phyloP scores from a whole-genome alignment of 2,797 vertebrate species.

The Acestrorhynchus altus region DNA sequence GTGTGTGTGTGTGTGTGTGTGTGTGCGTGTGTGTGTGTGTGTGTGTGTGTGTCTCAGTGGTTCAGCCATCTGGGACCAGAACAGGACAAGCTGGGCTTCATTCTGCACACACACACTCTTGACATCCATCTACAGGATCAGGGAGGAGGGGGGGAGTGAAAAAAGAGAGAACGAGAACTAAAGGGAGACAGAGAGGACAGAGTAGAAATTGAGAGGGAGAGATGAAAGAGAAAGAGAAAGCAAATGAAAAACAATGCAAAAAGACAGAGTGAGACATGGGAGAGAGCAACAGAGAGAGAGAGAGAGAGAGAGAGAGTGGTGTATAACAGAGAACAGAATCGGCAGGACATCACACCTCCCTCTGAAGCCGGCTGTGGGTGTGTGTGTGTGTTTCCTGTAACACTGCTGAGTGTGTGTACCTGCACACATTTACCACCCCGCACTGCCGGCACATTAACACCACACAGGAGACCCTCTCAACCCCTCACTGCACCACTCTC shows the following conservation, averaged over 20 bases:
- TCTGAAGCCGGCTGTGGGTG: constrained; percentile 28
- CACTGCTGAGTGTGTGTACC: not conserved
- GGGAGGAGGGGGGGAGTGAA: too few relatives aligned
- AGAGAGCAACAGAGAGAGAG: not conserved
- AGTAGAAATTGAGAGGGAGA: not conserved
- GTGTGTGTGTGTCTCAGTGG: constrained; percentile 3
- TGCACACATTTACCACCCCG: not conserved
- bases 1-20: constrained; percentile 8
- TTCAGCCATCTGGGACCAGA: constrained; percentile 57
- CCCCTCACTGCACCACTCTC: not conserved
- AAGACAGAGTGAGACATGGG: not conserved
- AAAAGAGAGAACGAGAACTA: not conserved
- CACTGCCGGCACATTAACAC: not conserved
- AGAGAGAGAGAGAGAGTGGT: not conserved
- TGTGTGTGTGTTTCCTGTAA: not conserved
- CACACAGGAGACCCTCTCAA: not conserved
- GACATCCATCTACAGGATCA: too few relatives aligned
- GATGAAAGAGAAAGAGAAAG: too few relatives aligned
- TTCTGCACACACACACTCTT: constrained; percentile 1
- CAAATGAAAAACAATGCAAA: constrained; percentile 6
- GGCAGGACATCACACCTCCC: constrained; percentile 30
- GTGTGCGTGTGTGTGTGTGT: constrained; percentile 11
- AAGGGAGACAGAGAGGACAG: too few relatives aligned
- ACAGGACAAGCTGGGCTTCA: constrained; percentile 45
- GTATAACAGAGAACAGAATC: not conserved